A percentile compares a stretch with the other conserved stretches of the same genome.
Evolutionary conservation across 2,113 vertebrate genomes (phyloP).

Genomic region (Arvicanthis niloticus): DNA sequence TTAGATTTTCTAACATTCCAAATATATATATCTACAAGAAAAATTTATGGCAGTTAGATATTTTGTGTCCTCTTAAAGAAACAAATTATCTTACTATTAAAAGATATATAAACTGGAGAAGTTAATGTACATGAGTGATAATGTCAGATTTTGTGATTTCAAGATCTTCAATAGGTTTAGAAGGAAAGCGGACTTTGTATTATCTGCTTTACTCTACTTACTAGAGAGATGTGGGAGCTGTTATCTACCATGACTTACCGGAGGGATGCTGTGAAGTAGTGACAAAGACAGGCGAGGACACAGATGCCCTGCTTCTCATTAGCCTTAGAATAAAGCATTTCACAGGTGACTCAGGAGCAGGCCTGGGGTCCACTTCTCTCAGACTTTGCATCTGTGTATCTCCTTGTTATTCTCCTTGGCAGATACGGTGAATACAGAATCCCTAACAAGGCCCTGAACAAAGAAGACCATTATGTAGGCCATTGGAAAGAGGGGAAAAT

Average conservation of each 20-base stretch:
- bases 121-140: neutral
- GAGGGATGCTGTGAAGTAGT: neutral
- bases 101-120: neutral
- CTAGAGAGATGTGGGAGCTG: neutral
- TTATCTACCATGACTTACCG: neutral
- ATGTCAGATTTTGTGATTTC: neutral
- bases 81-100: conserved; percentile 20
- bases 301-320: neutral
- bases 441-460: conserved; percentile 92
- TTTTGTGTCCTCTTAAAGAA: conserved; percentile 45
- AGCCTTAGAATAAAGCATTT: neutral
- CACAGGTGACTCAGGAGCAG: neutral
- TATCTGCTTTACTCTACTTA: neutral
- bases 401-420: conserved; percentile 58
- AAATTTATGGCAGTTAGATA: conserved; percentile 49
- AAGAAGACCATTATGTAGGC: conserved; percentile 94
- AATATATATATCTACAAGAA: conserved; percentile 34
- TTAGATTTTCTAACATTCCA: conserved; percentile 31
- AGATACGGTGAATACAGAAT: conserved; percentile 95
- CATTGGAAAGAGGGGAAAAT: conserved; percentile 98
- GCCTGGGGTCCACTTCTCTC: neutral
- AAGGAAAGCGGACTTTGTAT: conserved; percentile 9
- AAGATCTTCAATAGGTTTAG: conserved; percentile 51
- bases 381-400: neutral
- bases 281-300: neutral